Conservation (phyloP, 2,113 vertebrate species). For the Triplophysa tibetana region DNA sequence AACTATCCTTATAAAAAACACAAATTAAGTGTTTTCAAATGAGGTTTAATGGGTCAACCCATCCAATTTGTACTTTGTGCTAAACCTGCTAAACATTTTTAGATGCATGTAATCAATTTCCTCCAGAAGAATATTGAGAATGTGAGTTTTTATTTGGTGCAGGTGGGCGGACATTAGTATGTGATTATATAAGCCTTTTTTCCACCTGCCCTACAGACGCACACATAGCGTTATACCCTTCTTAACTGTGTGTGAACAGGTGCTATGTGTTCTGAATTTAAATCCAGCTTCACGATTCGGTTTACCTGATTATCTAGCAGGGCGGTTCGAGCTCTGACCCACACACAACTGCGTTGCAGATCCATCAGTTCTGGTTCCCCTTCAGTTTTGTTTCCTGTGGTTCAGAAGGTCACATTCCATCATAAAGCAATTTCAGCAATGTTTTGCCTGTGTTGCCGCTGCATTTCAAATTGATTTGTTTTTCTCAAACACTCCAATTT, state of each 20-base stretch:
- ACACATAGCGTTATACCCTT: constrained; percentile 26
- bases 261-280: constrained; percentile 53
- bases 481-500: constrained; percentile 26
- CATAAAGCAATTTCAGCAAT: constrained; percentile 57
- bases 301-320: constrained; percentile 58
- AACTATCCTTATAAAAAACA: background rate
- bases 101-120: background rate
- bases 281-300: constrained; percentile 51
- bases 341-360: constrained; percentile 56
- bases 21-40: constrained; percentile 5
- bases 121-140: background rate
- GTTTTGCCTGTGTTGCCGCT: constrained; percentile 44
- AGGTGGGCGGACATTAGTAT: background rate
- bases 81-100: background rate
- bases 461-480: constrained; percentile 53
- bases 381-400: constrained; percentile 46
- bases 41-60: background rate
- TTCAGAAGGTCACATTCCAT: constrained; percentile 59
- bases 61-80: background rate
- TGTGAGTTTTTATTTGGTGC: constrained; percentile 17
- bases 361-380: constrained; percentile 54
- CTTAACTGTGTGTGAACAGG: constrained; percentile 41
- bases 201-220: constrained; percentile 43
- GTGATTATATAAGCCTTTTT: constrained; percentile 41
- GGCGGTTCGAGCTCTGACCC: constrained; percentile 60